Evolutionary conservation across 1,140 invertebrate species (phyloP).

Genomic region (Lasioglossum albipes): DNA sequence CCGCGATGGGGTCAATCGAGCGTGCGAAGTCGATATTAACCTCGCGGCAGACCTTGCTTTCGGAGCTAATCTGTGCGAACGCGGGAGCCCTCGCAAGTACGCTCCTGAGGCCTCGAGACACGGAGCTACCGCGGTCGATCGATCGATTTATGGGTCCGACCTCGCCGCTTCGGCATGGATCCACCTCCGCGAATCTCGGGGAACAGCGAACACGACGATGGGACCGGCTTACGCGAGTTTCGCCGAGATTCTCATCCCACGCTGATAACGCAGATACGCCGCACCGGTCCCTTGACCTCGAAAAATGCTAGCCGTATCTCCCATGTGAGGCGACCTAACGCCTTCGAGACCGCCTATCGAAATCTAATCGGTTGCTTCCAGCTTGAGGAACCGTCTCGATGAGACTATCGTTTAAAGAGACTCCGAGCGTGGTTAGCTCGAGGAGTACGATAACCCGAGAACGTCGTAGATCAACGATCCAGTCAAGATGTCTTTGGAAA

Average conservation of each 20-base stretch:
- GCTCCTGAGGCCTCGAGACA: slow-evolving; percentile 23
- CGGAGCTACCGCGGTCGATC: slow-evolving; percentile 33
- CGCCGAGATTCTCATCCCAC: slow-evolving; percentile 40
- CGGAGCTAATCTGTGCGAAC: not conserved
- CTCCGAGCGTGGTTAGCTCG: slow-evolving; percentile 4
- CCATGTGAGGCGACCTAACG: not conserved
- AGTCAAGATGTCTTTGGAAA: no score
- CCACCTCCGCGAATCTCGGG: slow-evolving; percentile 8
- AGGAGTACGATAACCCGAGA: not conserved
- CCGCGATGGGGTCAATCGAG: not conserved
- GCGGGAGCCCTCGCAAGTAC: slow-evolving; percentile 15
- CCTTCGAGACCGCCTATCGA: slow-evolving; percentile 16
- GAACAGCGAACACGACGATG: not conserved
- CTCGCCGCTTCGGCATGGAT: slow-evolving; percentile 29
- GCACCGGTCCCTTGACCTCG: slow-evolving; percentile 24
- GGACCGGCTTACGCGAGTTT: slow-evolving; percentile 38
- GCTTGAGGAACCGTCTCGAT: slow-evolving; percentile 10
- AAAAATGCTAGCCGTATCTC: slow-evolving; percentile 3
- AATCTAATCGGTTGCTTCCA: slow-evolving; percentile 46
- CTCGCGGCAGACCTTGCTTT: not conserved
- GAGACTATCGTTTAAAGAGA: slow-evolving; percentile 30
- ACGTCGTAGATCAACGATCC: not conserved
- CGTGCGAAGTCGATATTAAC: slow-evolving; percentile 27
- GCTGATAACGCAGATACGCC: slow-evolving; percentile 41
- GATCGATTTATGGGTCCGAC: slow-evolving; percentile 59